phyloP scores from a whole-genome alignment of 2,888 invertebrate genomes.

The Miltochrista miniata region DNA sequence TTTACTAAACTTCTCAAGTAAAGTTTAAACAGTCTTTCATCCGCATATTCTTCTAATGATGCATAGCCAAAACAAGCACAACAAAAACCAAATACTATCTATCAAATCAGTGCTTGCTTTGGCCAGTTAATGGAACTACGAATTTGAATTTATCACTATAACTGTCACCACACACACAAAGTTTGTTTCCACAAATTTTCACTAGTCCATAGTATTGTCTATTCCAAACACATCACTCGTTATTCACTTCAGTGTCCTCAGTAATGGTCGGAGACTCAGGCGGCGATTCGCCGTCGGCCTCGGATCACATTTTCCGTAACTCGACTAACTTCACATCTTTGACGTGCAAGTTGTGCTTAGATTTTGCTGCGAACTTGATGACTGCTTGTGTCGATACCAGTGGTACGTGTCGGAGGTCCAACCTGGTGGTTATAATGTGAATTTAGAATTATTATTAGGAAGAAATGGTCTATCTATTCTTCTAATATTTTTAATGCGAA shows the following conservation, averaged over 20 bases:
- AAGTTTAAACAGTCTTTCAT: too few relatives aligned
- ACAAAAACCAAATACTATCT: background rate
- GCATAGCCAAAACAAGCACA: slow-evolving; percentile 4
- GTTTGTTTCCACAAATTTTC: too few relatives aligned
- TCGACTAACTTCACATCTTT: slow-evolving; percentile 91
- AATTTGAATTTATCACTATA: background rate
- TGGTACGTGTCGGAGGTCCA: slow-evolving; percentile 91
- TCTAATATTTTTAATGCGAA: too few relatives aligned
- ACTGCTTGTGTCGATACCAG: slow-evolving; percentile 92
- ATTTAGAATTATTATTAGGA: background rate
- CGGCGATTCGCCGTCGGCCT: slow-evolving; percentile 17
- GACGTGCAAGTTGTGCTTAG: slow-evolving; percentile 90
- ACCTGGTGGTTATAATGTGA: slow-evolving; percentile 58
- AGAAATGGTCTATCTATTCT: background rate
- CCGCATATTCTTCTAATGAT: too few relatives aligned
- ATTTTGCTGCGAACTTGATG: slow-evolving; percentile 92
- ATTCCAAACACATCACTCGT: slow-evolving; percentile 40
- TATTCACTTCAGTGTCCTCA: slow-evolving; percentile 31
- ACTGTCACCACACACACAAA: too few relatives aligned
- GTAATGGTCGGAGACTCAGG: slow-evolving; percentile 12
- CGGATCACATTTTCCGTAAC: slow-evolving; percentile 78
- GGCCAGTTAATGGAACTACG: background rate
- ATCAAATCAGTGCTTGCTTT: background rate
- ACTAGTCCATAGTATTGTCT: too few relatives aligned
- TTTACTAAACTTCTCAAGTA: too few relatives aligned